Base-by-base conservation (phyloP, 1,140 invertebrate species). In the Leptopilina boulardi region DNA sequence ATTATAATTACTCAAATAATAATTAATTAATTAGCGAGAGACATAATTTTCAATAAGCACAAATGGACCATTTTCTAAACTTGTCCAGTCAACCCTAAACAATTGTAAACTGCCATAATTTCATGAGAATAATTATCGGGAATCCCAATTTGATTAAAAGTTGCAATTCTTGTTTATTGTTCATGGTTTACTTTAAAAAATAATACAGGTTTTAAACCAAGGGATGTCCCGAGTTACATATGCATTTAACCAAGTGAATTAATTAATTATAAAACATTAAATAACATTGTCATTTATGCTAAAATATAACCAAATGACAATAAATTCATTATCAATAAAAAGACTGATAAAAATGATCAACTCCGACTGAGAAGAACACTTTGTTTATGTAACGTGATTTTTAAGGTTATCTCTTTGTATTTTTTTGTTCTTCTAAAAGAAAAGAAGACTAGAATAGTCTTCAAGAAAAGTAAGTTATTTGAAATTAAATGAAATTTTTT, bases 211-310 rank as follows among this genome's bases (percentile, higher is more conserved):
- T 18, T 3, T 3, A 66, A 66, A 66, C 11, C 59, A 15, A 66
- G 59, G 59, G 59, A 66, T 66, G 59, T 66, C 59, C 59, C 59
- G 56, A 26, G 19, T 21, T 59, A 59, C 54, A 21, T 26, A 30
- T 26, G 23, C 10, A 2, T 66, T 26, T 15, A 30, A 26, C 11
- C 13, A 66, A 66, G 56, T 66, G 23, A 66, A 30, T 66, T 66
- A n/a, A 51, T 51, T 51, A 18, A 51, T 66, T 66, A 3, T 11
- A 26, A 66, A 66, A 2, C 13, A 5, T 13, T n/a, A 13, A 34
- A 66, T 10, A 30, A 15, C 23, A 3, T 66, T 30, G 0, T 15
- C 0, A 11, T 34, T 3, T 0, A 15, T n/a, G 13, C 11, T 13
- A 66, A 13, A 13, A 30, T 15, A 66, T 15, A 15, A n/a, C n/a